Base-by-base conservation (phyloP, 1,140 invertebrate genomes). In the Paralvinella palmiformis region DNA sequence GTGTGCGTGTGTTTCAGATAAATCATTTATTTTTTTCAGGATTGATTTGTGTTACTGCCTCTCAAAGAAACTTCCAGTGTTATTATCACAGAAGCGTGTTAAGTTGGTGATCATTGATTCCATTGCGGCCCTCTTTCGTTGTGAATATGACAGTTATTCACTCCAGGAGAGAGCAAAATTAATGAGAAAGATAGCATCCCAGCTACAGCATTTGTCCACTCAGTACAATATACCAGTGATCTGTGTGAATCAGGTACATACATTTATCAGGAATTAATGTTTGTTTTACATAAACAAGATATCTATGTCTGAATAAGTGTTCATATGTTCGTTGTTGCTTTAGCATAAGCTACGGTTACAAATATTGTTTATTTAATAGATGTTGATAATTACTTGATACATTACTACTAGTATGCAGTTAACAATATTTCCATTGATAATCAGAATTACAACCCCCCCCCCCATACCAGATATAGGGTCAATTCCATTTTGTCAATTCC, bases 61-160 rank as follows among this genome's bases (percentile, higher is more conserved):
- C 1, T 70, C 70, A 2, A 72, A 79, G 50, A 82, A 82, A 61
- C 71, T 90, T 7, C 82, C 82, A 13, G 41, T 71, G 22, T 67
- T 84, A 33, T 66, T 88, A 62, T 68, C 72, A n/a, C 72, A 66
- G 48, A 72, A 80, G 45, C 79, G 80, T 65, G 84, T 90, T 55
- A 86, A 86, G 4, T 72, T 91, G 20, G 78, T 91, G 59, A 74
- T 91, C 2, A 82, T 91, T 22, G 89, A 91, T 74, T 90, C 89
- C 2, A 86, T 91, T 63, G 88, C 88, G 22, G 88, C 86, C 3
- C 76, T 88, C 32, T 90, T 88, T 73, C 83, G 88, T 33, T 81
- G 81, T 32, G 86, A 88, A 65, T 86, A 86, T 64, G 82, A 84
- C 2, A 36, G 45, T 6, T 36, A 65, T 36, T 68, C 78, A 29